Evolutionary conservation across 2,797 vertebrate species (phyloP).

Genomic region (Pseudochirops corinnae): DNA sequence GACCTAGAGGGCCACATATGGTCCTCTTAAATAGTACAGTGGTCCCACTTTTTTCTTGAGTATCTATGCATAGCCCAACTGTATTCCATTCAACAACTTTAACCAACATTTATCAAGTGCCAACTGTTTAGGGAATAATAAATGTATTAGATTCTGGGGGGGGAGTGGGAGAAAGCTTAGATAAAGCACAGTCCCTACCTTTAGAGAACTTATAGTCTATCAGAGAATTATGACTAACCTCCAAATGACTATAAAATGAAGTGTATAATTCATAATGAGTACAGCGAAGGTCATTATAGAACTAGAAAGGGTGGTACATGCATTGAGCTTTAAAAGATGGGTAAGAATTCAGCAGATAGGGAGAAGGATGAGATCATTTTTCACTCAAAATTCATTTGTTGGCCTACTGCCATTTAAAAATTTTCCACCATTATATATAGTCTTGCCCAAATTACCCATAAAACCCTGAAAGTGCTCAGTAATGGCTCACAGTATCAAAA

Average conservation of each 20-base stretch:
- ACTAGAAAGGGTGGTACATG: not conserved
- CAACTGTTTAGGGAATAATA: not conserved
- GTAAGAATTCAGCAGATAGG: not conserved
- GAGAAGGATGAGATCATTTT: not conserved
- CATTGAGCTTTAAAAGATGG: not conserved
- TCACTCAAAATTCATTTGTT: not conserved
- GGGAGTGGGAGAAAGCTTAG: not conserved
- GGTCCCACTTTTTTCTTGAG: not conserved
- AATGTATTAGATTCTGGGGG: not conserved
- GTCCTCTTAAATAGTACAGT: not conserved
- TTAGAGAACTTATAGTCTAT: not conserved
- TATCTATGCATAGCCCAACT: not conserved
- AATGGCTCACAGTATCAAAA: not conserved
- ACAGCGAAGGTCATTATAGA: not conserved
- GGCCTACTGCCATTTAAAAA: not conserved
- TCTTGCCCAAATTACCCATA: not conserved
- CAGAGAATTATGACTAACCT: not conserved
- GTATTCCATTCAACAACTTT: slow-evolving; percentile 7
- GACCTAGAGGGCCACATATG: no score
- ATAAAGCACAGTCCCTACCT: not conserved
- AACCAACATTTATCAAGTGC: slow-evolving; percentile 15
- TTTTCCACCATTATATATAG: not conserved
- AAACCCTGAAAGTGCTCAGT: not conserved
- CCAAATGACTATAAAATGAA: not conserved
- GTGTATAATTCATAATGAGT: not conserved